Evolutionary conservation across 2,113 vertebrate species (phyloP), one percentile per base, ranked within the genome.

Genomic region (Bos indicus): DNA sequence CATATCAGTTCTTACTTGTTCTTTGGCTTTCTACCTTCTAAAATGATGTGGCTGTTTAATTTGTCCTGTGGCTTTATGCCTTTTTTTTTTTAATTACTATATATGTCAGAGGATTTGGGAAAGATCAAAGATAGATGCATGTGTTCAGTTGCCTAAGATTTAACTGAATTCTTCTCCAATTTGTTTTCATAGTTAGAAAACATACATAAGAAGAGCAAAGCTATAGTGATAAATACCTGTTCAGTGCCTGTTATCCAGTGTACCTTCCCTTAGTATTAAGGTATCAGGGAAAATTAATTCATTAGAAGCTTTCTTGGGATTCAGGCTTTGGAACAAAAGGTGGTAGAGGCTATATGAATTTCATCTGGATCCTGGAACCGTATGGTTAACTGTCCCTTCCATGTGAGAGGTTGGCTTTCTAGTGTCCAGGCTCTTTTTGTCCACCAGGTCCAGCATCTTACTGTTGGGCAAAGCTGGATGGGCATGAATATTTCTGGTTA

Each of bases 151-250:
- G 62, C 21, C 67, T 93, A 92, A 88, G 25, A 83, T 57, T 95
- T 97, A 97, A 90, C 67, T 48, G 43, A 88, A 94, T 67, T 56
- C 48, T 57, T 87, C 40, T 36, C 71, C 4, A 23, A 5, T 60
- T 57, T 43, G 40, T 56, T 92, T 74, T 87, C 74, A 71, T 83
- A 88, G 64, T 94, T 95, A 90, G 82, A 94, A 96, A 89, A 91
- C 43, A 48, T 88, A 96, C 89, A 85, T 88, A 85, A 25, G 30
- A 84, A 87, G 71, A 86, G 64, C 48, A 78, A 33, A 57, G 54
- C 84, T 62, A 46, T 2, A 43, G 60, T 67, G 48, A 74, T 67
- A 5, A 81, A 51, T 88, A 46, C 43, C 57, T 83, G 57, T 88
- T 43, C n/a, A 54, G 74, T 14, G 46, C 59, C 57, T 85, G 77